These are phyloP conservation scores for Danio kyathit DNA, from an alignment of 2,797 vertebrate genomes.

Conservation along the genomic window DNA sequence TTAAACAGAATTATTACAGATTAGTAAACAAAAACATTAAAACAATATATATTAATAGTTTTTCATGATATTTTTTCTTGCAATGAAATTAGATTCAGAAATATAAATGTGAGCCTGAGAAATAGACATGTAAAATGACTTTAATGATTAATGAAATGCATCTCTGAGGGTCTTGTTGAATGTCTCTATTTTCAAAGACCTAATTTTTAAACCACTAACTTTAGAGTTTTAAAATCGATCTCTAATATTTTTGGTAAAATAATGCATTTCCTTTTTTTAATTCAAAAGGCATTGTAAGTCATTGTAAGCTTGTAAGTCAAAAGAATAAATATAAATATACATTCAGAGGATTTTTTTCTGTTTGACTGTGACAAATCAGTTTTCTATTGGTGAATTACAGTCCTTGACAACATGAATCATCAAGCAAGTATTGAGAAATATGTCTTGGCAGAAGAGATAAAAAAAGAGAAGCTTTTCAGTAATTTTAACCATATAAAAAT, in stretches of 20 bases:
- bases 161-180: background rate
- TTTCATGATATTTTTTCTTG: background rate
- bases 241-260: background rate
- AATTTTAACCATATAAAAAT: background rate
- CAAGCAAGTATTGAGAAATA: conserved; percentile 17
- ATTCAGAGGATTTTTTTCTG: background rate
- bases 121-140: no score
- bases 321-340: background rate
- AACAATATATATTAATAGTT: background rate
- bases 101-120: background rate
- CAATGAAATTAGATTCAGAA: background rate
- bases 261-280: background rate
- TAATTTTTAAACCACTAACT: background rate
- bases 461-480: conserved; percentile 26
- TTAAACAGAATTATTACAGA: background rate
- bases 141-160: background rate
- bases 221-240: background rate
- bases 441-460: background rate
- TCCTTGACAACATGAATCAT: conserved; percentile 44
- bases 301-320: background rate
- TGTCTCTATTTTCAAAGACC: background rate
- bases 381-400: conserved; percentile 31
- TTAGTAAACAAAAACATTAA: background rate
- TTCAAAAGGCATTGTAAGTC: background rate
- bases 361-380: background rate